These are phyloP conservation scores for Aldabrachelys gigantea DNA, from an alignment of 2,113 vertebrate genomes.

Conservation along the genomic window DNA sequence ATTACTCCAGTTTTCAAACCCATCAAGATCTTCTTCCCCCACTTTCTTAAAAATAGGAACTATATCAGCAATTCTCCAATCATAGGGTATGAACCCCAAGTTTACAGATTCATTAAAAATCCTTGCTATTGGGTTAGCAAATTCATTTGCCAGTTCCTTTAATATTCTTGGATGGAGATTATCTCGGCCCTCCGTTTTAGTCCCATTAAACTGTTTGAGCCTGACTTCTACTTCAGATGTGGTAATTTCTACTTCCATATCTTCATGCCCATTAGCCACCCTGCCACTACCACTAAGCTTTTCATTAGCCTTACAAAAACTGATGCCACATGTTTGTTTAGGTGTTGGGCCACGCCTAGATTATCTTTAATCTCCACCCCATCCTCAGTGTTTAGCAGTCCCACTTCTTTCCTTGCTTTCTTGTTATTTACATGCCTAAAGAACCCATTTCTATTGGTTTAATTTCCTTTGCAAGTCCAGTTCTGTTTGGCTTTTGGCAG, in stretches of 20 bases:
- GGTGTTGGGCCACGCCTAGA: neutral
- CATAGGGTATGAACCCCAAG: neutral
- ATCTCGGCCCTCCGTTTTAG: neutral
- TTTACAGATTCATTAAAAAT: neutral
- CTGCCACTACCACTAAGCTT: neutral
- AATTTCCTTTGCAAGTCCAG: neutral
- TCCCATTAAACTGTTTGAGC: neutral
- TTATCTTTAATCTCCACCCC: neutral
- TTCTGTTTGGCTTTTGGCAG: no score
- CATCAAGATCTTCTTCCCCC: no score
- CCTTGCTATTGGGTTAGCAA: neutral
- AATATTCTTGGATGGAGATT: neutral
- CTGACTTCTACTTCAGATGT: neutral
- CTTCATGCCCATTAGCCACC: neutral
- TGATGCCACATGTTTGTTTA: neutral
- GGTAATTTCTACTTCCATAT: neutral
- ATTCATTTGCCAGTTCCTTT: neutral
- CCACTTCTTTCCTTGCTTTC: neutral
- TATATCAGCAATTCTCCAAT: neutral
- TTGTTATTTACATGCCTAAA: neutral
- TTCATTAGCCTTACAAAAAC: neutral
- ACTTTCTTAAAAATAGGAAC: neutral
- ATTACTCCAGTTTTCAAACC: no score
- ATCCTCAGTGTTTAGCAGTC: neutral
- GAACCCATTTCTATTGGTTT: neutral